These are phyloP conservation scores for Andrena marginata DNA, from an alignment of 2,888 invertebrate genomes.

Conservation along the genomic window DNA sequence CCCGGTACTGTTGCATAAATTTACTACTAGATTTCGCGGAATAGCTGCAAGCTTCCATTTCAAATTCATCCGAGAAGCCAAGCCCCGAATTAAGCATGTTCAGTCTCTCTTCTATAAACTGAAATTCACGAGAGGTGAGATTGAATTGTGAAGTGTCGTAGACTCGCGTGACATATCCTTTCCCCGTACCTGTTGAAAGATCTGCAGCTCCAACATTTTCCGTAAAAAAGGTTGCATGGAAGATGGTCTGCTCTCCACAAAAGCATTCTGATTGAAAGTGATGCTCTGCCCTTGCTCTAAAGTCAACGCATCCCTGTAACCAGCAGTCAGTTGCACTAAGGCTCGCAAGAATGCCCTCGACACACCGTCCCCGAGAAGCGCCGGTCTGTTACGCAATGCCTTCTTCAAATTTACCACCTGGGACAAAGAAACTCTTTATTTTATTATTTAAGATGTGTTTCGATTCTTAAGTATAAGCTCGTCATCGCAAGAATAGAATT, in stretches of 20 bases:
- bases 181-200: conserved; percentile 93
- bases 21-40: conserved; percentile 89
- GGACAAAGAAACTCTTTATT: conserved; percentile 76
- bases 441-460: conserved; percentile 66
- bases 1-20: conserved; percentile 90
- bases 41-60: conserved; percentile 93
- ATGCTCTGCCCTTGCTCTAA: conserved; percentile 90
- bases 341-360: conserved; percentile 96
- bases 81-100: conserved; percentile 96
- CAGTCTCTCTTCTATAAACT: conserved; percentile 98
- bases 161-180: not conserved
- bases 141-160: not conserved
- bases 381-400: conserved; percentile 91
- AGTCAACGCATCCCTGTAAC: conserved; percentile 96
- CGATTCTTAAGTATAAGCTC: conserved; percentile 51
- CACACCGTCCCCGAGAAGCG: conserved; percentile 95
- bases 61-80: conserved; percentile 98
- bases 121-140: conserved; percentile 54
- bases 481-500: conserved; percentile 22
- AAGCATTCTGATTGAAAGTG: conserved; percentile 94
- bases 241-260: conserved; percentile 93
- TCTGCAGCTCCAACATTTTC: conserved; percentile 96
- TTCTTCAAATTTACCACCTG: conserved; percentile 91
- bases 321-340: conserved; percentile 97
- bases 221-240: conserved; percentile 95